These are phyloP conservation scores for Machimus atricapillus DNA, from an alignment of 2,888 invertebrate genomes.

Conservation along the genomic window DNA sequence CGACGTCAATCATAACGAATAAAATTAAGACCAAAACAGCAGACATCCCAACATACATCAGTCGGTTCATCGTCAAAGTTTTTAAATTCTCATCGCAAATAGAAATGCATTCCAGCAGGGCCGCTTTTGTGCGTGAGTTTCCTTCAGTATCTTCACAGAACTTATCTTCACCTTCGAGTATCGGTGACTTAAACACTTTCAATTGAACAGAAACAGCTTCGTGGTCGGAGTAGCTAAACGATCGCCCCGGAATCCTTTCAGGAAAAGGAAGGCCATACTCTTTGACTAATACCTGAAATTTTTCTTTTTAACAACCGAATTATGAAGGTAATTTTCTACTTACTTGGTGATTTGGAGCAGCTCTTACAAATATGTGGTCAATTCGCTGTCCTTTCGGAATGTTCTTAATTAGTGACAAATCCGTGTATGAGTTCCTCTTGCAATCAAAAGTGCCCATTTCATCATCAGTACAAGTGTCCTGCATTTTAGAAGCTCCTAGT, in stretches of 20 bases:
- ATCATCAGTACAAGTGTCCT: conserved; percentile 61
- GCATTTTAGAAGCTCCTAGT: conserved; percentile 66
- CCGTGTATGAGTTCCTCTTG: conserved; percentile 83
- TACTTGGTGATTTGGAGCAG: conserved; percentile 51
- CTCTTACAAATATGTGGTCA: conserved; percentile 86
- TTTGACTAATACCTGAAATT: conserved; percentile 61
- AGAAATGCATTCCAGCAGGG: conserved; percentile 56
- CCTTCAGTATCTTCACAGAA: conserved; percentile 9
- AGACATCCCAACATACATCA: conserved; percentile 56
- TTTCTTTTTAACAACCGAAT: neutral
- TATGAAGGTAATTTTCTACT: neutral
- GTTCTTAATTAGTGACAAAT: conserved; percentile 63
- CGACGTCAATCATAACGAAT: conserved; percentile 55
- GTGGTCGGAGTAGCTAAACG: conserved; percentile 88
- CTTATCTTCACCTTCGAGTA: neutral
- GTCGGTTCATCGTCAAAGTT: conserved; percentile 57
- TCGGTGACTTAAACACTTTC: conserved; percentile 43
- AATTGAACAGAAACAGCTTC: conserved; percentile 78
- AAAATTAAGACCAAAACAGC: conserved; percentile 55
- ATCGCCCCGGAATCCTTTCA: conserved; percentile 72
- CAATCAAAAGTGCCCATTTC: conserved; percentile 78
- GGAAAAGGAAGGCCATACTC: conserved; percentile 76
- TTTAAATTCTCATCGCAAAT: conserved; percentile 57
- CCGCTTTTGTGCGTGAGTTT: conserved; percentile 44
- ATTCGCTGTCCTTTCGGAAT: conserved; percentile 83